Base-by-base conservation (phyloP, 2,888 invertebrate species). In the Drosophila falleni region DNA sequence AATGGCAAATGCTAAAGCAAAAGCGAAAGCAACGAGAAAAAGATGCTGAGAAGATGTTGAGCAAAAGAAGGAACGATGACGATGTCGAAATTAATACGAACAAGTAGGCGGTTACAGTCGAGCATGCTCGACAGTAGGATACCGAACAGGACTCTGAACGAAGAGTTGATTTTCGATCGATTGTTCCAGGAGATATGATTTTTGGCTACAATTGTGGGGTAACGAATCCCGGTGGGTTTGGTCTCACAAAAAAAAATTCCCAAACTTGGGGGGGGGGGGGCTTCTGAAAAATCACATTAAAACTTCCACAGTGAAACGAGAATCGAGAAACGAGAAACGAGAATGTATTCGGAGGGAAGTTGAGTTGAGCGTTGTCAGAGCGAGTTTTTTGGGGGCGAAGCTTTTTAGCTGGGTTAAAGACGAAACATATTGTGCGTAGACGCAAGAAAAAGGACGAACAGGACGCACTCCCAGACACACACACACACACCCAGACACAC, bases 391-490 rank as follows among this genome's bases (percentile, higher is more conserved):
- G 29, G 64, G 16, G 44, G 47, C 26, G 73, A 81, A 81, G 82
- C 82, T 81, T 78, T 63, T 81, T 72, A 75, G 83, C 80, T 84
- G 86, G 86, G 87, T 83, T 87, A 87, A 87, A 86, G 87, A 84
- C 83, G 86, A 87, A 87, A 87, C 87, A 87, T 87, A 87, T 87
- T 87, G 86, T 87, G 86, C 86, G 86, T 87, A 86, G 83, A 87
- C 87, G 84, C 76, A 62, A 66, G 70, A 59, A 81, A 75, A 76
- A 70, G 74, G 71, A 83, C 76, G 80, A 61, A 54, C 56, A 74
- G 71, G 62, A 73, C 68, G 65, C 46, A 62, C 33, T 56, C 55
- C 63, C 49, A 71, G 29, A 70, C 59, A 70, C 49, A 51, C 23
- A 62, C 9, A 46, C 26, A 35, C 53, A 33, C 35, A 42, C 8